Evolutionary conservation across 2,888 invertebrate genomes (phyloP), one percentile per base, ranked within the genome.

Genomic region (Lysandra coridon): DNA sequence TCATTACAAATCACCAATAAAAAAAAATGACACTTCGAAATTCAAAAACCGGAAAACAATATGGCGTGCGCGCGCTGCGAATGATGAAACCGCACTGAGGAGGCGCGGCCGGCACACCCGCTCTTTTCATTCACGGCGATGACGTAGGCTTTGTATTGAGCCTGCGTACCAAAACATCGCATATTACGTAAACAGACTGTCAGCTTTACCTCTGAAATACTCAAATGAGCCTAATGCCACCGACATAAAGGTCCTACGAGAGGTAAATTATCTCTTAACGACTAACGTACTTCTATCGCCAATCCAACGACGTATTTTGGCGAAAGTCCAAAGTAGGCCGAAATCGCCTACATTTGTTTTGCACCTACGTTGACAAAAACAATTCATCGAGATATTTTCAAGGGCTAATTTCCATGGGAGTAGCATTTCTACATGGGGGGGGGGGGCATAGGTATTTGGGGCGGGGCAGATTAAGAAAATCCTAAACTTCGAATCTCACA

Each of bases 101-200:
- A 81, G 84, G 84, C 91, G 90, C 88, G 89, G 85, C 82, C 81
- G 81, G 85, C 83, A 69, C 84, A 85, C 87, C 86, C 86, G 89
- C 88, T 88, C 86, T 85, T 82, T 82, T 81, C 73, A 80, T 80
- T 78, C 83, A 81, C 80, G 10, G 10, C 80, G 49, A 77, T 84
- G 84, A 84, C 84, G 84, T 83, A 81, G 53, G 57, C 17, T 1
- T 44, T 57, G 10, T 74, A 75, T 80, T 78, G 78, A 80, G 76
- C 80, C 73, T 83, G 79, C 82, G 81, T 81, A 81, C 80, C 79
- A 53, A 64, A 64, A 64, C 64, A 64, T 64, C 23, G 73, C 23
- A 53, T 12, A 75, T 78, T 62, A 60, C 78, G 76, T 74, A 80
- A 44, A 73, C 40, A 10, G 10, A 64, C 57, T 57, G 57, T 17